Evolutionary conservation across 2,888 invertebrate species (phyloP).

Genomic region (Nowickia ferox): DNA sequence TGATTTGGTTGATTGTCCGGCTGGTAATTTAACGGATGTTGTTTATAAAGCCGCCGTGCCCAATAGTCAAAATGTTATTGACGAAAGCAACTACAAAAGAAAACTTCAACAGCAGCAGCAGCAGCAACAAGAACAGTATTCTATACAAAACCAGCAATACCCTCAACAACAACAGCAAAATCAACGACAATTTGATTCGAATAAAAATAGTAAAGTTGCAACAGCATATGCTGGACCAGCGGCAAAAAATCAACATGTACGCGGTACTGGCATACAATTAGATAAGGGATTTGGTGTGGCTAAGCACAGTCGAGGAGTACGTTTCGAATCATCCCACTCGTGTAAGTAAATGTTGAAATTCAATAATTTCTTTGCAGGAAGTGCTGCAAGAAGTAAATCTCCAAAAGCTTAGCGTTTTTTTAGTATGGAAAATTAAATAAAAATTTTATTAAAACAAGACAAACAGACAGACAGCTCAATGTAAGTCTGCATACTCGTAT

Average conservation of each 20-base stretch:
- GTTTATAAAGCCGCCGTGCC: constrained; percentile 81
- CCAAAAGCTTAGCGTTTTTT: not conserved
- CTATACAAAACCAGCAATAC: constrained; percentile 48
- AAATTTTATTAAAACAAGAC: not conserved
- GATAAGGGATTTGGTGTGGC: constrained; percentile 77
- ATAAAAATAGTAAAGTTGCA: constrained; percentile 71
- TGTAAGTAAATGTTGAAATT: constrained; percentile 74
- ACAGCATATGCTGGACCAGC: constrained; percentile 78
- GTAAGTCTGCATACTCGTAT: not conserved
- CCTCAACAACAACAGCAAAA: constrained; percentile 56
- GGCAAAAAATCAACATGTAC: constrained; percentile 79
- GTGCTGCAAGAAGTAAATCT: not conserved
- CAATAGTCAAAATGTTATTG: constrained; percentile 59
- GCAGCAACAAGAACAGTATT: constrained; percentile 73
- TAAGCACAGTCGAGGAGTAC: constrained; percentile 73
- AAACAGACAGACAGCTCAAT: constrained; percentile 32
- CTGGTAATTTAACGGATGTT: constrained; percentile 87
- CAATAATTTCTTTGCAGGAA: not conserved
- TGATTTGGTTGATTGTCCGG: constrained; percentile 90
- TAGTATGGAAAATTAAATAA: not conserved
- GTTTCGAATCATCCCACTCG: constrained; percentile 77
- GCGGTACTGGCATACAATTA: constrained; percentile 79
- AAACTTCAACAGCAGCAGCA: constrained; percentile 57
- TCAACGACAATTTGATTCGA: constrained; percentile 36
- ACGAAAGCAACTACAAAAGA: constrained; percentile 52